Conservation (phyloP, 2,888 invertebrate species). For the Barypeithes pellucidus region DNA sequence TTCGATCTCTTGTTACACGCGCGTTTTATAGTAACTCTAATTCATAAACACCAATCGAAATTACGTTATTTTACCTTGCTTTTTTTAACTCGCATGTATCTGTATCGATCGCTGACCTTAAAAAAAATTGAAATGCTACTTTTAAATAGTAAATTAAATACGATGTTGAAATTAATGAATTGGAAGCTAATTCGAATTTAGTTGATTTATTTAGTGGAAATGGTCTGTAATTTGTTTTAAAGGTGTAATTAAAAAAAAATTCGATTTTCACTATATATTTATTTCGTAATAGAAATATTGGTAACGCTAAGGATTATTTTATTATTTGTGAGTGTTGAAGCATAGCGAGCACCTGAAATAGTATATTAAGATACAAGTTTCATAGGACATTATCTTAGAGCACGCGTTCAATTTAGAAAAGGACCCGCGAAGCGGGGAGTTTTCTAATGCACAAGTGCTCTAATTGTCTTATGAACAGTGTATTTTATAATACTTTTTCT, state of each 20-base stretch:
- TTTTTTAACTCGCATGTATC: conserved; percentile 6
- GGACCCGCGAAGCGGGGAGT: no score
- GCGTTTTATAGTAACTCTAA: not conserved
- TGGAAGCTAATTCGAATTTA: conserved; percentile 35
- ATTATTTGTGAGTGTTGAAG: no score
- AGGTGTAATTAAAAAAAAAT: conserved; percentile 38
- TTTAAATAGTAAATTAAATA: conserved; percentile 37
- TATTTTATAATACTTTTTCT: no score
- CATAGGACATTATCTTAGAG: no score
- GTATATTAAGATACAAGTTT: no score
- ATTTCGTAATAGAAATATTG: conserved; percentile 14
- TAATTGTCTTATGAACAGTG: no score
- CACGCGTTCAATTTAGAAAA: no score
- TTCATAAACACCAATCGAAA: conserved; percentile 9
- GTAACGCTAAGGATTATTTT: no score
- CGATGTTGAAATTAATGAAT: conserved; percentile 46
- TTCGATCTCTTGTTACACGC: not conserved
- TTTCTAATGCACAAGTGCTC: no score
- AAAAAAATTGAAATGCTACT: conserved; percentile 32
- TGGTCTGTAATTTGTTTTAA: conserved; percentile 37
- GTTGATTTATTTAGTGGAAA: conserved; percentile 41
- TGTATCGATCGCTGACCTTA: conserved; percentile 28
- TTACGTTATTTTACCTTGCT: conserved; percentile 17
- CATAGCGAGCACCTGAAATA: no score
- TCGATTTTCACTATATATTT: conserved; percentile 21